phyloP scores from a whole-genome alignment of 2,113 vertebrate genomes.

The Bos javanicus region DNA sequence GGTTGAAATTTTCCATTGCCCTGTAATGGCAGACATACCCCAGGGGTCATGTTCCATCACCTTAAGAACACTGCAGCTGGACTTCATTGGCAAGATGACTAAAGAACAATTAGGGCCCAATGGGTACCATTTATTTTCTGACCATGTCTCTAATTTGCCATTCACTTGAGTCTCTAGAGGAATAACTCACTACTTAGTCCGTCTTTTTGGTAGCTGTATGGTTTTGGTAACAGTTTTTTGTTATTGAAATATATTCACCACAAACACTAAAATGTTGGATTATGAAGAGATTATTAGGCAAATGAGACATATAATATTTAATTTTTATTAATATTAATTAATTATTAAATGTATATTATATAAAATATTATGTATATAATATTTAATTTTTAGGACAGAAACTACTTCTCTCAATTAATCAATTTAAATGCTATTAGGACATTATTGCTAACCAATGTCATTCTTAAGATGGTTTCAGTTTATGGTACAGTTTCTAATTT shows the following conservation, averaged over 20 bases:
- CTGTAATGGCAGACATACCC: conserved; percentile 31
- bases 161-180: conserved; percentile 18
- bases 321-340: not conserved
- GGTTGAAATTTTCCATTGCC: conserved; percentile 41
- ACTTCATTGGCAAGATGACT: conserved; percentile 51
- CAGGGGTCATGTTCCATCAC: conserved; percentile 32
- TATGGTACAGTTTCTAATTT: conserved; percentile 24
- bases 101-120: conserved; percentile 52
- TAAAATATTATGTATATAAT: not conserved
- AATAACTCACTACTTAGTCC: conserved; percentile 9
- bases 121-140: conserved; percentile 42
- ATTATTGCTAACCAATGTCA: not conserved
- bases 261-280: not conserved
- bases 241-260: not conserved
- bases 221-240: not conserved
- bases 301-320: not conserved
- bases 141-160: conserved; percentile 45
- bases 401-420: not conserved
- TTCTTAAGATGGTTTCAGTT: not conserved
- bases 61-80: conserved; percentile 35
- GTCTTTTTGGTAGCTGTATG: not conserved
- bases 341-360: not conserved
- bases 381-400: not conserved
- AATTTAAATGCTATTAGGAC: not conserved
- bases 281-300: not conserved